phyloP scores from a whole-genome alignment of 2,888 invertebrate genomes.

The Zygaena filipendulae region DNA sequence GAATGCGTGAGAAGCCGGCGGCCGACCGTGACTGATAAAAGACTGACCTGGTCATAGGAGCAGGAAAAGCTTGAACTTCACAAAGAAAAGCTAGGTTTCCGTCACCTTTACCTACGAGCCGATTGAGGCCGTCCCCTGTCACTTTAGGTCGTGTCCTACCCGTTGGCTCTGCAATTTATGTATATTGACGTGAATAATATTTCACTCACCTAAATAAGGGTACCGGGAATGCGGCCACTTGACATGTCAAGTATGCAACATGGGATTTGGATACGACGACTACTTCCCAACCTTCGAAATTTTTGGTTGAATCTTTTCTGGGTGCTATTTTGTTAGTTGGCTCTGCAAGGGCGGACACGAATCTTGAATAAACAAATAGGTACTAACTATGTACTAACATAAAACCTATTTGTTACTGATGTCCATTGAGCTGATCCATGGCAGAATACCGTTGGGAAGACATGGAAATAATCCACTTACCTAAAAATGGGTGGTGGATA shows the following conservation, averaged over 20 bases:
- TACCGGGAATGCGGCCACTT: conserved; percentile 75
- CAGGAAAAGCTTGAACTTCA: conserved; percentile 82
- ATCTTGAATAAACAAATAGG: conserved; percentile 10
- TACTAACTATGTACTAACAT: too few relatives aligned
- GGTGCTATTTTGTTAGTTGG: conserved; percentile 73
- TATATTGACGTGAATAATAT: too few relatives aligned
- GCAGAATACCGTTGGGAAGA: too few relatives aligned
- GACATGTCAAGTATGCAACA: conserved; percentile 73
- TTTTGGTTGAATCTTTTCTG: conserved; percentile 65
- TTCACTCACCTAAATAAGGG: conserved; percentile 76
- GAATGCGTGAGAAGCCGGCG: conserved; percentile 58
- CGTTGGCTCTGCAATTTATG: conserved; percentile 71
- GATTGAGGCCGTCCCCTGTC: conserved; percentile 71
- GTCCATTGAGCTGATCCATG: too few relatives aligned
- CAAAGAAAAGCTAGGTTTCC: conserved; percentile 75
- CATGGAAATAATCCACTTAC: conserved; percentile 31
- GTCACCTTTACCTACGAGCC: conserved; percentile 50
- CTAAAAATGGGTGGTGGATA: conserved; percentile 63
- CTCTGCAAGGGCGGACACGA: conserved; percentile 30
- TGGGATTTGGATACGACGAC: conserved; percentile 56
- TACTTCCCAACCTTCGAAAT: conserved; percentile 74
- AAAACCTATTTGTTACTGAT: too few relatives aligned
- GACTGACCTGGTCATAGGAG: conserved; percentile 78
- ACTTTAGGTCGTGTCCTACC: conserved; percentile 77
- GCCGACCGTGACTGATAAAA: conserved; percentile 32